Percentiles rank a stretch among this genome's conserved stretches.
Evolutionary conservation across 2,888 invertebrate genomes (phyloP).

Genomic region (Athetis lepigone): DNA sequence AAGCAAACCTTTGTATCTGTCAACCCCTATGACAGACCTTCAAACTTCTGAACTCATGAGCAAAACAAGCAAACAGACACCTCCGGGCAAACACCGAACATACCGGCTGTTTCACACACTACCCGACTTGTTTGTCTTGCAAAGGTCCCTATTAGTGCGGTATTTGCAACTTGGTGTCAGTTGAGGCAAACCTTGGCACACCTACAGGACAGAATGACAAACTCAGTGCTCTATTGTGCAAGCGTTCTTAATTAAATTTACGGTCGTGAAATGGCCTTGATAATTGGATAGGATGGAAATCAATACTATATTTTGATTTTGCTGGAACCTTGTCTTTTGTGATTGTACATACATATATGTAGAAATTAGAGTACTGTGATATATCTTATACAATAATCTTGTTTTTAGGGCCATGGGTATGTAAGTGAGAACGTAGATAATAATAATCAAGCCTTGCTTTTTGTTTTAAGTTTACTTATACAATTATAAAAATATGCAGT

Average conservation of each 20-base stretch:
- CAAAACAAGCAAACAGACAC: slow-evolving; percentile 31
- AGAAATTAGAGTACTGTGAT: too few species aligned
- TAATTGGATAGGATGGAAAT: too few species aligned
- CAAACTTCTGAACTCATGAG: slow-evolving; percentile 34
- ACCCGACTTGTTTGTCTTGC: slow-evolving; percentile 39
- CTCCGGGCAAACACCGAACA: slow-evolving; percentile 15
- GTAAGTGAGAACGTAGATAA: too few species aligned
- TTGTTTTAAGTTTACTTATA: slow-evolving; percentile 1
- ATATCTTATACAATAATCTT: too few species aligned
- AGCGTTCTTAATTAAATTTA: slow-evolving; percentile 56
- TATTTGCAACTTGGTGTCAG: slow-evolving; percentile 22
- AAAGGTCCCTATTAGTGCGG: slow-evolving; percentile 33
- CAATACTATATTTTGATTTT: slow-evolving; percentile 5
- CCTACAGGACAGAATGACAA: slow-evolving; percentile 56
- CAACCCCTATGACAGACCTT: slow-evolving; percentile 8
- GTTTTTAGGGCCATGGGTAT: too few species aligned
- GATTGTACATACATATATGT: too few species aligned
- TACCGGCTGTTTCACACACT: slow-evolving; percentile 10
- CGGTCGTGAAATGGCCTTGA: too few species aligned
- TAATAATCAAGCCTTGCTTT: too few species aligned
- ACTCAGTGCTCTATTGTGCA: slow-evolving; percentile 55
- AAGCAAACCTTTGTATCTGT: not conserved
- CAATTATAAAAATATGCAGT: slow-evolving; percentile 28
- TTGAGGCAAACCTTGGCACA: slow-evolving; percentile 28
- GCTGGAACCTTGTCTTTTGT: not conserved